phyloP scores from a whole-genome alignment of 2,113 vertebrate species.

The Dasypus novemcinctus region DNA sequence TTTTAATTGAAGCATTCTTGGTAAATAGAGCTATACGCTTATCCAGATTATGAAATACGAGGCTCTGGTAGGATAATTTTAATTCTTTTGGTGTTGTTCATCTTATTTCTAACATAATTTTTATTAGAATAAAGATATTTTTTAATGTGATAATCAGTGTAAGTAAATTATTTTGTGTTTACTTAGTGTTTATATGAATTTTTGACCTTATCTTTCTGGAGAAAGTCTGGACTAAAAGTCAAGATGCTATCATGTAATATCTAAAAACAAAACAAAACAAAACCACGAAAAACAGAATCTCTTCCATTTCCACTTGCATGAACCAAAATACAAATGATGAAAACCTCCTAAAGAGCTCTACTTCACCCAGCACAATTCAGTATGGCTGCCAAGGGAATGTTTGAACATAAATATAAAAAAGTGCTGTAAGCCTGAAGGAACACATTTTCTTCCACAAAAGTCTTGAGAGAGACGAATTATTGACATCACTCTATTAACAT shows the following conservation, averaged over 20 bases:
- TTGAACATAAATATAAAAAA: not conserved
- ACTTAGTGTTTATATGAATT: not conserved
- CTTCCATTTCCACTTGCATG: not conserved
- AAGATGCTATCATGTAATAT: not conserved
- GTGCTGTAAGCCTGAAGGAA: not conserved
- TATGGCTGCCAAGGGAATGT: not conserved
- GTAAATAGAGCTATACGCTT: not conserved
- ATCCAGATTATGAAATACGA: constrained; percentile 34
- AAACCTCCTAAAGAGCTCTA: not conserved
- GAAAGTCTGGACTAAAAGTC: not conserved
- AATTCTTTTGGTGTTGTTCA: constrained; percentile 26
- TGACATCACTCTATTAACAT: not conserved
- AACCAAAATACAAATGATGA: not conserved
- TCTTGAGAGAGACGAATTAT: not conserved
- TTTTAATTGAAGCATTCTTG: constrained; percentile 54
- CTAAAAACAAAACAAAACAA: not conserved
- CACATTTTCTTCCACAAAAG: not conserved
- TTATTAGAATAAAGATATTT: constrained; percentile 37
- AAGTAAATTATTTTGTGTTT: not conserved
- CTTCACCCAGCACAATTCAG: not conserved
- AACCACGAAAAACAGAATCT: not conserved
- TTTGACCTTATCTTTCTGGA: not conserved
- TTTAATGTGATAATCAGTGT: not conserved
- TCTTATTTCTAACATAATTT: constrained; percentile 27
- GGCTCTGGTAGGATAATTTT: constrained; percentile 19